phyloP scores from a whole-genome alignment of 2,888 invertebrate genomes.

The Fissipunctia ypsillon region DNA sequence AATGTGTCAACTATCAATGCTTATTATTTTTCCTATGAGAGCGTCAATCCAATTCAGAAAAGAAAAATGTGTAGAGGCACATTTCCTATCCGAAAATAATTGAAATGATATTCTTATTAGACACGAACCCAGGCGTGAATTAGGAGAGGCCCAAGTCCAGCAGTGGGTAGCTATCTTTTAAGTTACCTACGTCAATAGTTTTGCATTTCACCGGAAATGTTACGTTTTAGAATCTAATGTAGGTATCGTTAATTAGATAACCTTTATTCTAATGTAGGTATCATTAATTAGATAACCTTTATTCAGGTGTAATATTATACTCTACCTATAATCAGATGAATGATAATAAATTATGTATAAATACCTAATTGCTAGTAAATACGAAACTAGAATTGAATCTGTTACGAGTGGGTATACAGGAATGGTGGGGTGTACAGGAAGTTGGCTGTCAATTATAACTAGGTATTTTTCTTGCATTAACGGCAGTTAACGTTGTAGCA shows the following conservation, averaged over 20 bases:
- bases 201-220: background rate
- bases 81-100: background rate
- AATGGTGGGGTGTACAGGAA: too few relatives aligned
- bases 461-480: background rate
- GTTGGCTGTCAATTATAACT: slow-evolving; percentile 7
- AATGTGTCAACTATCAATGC: background rate
- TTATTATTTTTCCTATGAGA: background rate
- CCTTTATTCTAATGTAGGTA: background rate
- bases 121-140: background rate
- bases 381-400: background rate
- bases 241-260: background rate
- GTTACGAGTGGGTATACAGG: too few relatives aligned
- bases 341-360: background rate
- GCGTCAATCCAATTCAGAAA: background rate
- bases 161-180: too few relatives aligned
- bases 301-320: background rate
- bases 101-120: background rate
- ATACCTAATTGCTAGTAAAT: background rate
- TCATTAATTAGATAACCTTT: background rate
- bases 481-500: slow-evolving; percentile 6
- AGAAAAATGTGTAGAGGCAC: background rate
- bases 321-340: background rate
- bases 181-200: background rate
- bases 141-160: background rate
- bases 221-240: background rate